Evolutionary conservation across 2,888 invertebrate species (phyloP).

Genomic region (Matsumyia berberina): DNA sequence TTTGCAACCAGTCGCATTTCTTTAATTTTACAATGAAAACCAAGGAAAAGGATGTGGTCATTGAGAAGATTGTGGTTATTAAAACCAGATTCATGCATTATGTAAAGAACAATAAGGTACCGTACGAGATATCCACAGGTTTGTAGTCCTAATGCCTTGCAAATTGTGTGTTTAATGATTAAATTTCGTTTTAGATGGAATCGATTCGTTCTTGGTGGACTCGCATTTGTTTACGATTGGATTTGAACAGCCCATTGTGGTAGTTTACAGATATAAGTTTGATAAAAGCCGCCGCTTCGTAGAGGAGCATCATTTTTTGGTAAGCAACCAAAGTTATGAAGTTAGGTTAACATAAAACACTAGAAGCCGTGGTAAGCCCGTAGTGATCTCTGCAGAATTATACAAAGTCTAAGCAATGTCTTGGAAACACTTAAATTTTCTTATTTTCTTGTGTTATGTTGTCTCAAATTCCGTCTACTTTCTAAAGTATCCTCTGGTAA

Average conservation of each 20-base stretch:
- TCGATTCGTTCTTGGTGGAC: slow-evolving; percentile 80
- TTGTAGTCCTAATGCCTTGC: slow-evolving; percentile 1
- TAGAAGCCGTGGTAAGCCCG: too few relatives aligned
- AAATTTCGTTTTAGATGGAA: slow-evolving; percentile 60
- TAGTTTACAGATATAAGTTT: slow-evolving; percentile 78
- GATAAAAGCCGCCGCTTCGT: slow-evolving; percentile 77
- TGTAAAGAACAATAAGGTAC: slow-evolving; percentile 79
- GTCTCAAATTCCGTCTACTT: too few relatives aligned
- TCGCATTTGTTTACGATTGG: slow-evolving; percentile 80
- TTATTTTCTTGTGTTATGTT: too few relatives aligned
- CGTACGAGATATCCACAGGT: slow-evolving; percentile 76
- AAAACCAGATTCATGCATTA: slow-evolving; percentile 80
- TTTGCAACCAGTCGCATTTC: slow-evolving; percentile 81
- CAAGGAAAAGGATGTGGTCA: slow-evolving; percentile 76
- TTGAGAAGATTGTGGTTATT: slow-evolving; percentile 82
- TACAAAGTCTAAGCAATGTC: too few relatives aligned
- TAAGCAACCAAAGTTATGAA: slow-evolving; percentile 72
- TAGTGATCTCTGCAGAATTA: too few relatives aligned
- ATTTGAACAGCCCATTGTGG: slow-evolving; percentile 81
- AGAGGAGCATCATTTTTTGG: slow-evolving; percentile 83
- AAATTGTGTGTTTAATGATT: background rate
- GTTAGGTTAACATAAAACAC: too few relatives aligned
- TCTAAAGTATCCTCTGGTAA: too few relatives aligned
- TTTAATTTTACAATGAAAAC: slow-evolving; percentile 81
- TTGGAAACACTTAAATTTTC: too few relatives aligned